A percentile compares a stretch with the other conserved stretches of the same genome.
These are phyloP conservation scores for Notiomystis cincta DNA, from an alignment of 2,113 vertebrate genomes.

Conservation along the genomic window DNA sequence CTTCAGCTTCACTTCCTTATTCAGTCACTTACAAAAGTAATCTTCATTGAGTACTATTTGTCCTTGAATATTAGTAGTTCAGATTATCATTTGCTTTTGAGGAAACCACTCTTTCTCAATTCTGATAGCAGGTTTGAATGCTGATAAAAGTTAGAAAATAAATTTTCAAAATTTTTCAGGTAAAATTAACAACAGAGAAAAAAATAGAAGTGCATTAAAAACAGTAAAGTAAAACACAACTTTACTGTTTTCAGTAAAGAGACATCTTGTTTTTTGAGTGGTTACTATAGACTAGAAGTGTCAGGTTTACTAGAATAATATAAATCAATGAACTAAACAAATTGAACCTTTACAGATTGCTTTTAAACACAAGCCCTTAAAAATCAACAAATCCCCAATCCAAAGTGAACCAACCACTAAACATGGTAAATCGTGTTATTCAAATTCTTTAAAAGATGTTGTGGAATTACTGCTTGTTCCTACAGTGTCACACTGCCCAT, in stretches of 20 bases:
- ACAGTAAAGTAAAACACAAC: neutral
- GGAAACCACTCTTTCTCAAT: neutral
- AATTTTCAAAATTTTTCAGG: neutral
- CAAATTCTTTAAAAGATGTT: neutral
- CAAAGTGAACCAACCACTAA: neutral
- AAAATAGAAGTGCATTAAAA: neutral
- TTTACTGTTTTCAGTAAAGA: neutral
- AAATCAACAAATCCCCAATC: neutral
- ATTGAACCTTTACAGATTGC: constrained; percentile 10
- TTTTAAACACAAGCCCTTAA: constrained; percentile 19
- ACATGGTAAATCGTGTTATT: neutral
- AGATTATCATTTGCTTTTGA: neutral
- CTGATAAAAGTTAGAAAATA: neutral
- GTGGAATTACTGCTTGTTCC: fast-evolving
- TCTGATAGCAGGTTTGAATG: neutral
- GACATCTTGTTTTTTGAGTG: constrained; percentile 24
- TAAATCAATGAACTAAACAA: constrained; percentile 46
- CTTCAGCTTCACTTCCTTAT: neutral
- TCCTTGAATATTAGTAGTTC: neutral
- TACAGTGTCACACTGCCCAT: neutral
- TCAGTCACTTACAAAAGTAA: neutral
- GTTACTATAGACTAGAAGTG: constrained; percentile 24
- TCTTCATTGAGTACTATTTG: neutral
- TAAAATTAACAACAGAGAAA: neutral
- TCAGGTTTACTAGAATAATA: constrained; percentile 18